Base-by-base conservation (phyloP, 53 echinoderm and acorn worm genomes). In the Actinopyga echinites region DNA sequence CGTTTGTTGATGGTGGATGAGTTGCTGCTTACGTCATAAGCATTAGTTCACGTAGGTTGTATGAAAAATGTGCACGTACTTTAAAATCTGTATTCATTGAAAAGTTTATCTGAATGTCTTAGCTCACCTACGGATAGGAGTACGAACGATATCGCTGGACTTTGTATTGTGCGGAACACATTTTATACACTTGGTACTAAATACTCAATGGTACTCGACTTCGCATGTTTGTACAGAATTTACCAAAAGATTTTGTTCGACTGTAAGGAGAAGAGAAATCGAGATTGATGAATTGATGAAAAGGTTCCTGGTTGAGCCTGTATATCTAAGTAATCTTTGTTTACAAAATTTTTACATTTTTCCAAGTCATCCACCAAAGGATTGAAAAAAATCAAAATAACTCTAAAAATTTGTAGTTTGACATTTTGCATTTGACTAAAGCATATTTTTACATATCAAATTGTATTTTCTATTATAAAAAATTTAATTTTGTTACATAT, bases 381-480 rank as follows among this genome's bases (percentile, higher is more conserved):
- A 60, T 61, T 54, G 57, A 78, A 78, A 78, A 54, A 75, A 69
- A 79, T 29, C 30, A 79, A 80, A 61, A 80, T 24, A 61, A 60
- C 44, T 49, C 29, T 37, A 80, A 80, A 80, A 62, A 80, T 80
- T 80, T 80, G 81, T 80, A 80, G 81, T 80, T 61, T 80, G 63
- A 59, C 61, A 80, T 80, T 80, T 80, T 80, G 81, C 81, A 80
- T 80, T 80, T 80, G 81, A 80, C 81, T 59, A 62, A 80, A 80
- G 63, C 77, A 80, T 80, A 80, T 80, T 80, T 80, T 80, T 80
- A 80, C 81, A 80, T 61, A 80, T 80, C 38, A 80, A 80, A 80
- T 77, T 61, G 81, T 80, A 80, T 80, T 80, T 80, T 80, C 81
- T 80, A 80, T 80, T 80, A 80, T 37, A 80, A 80, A 49, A 31